phyloP scores from a whole-genome alignment of 2,888 invertebrate genomes.

The Caenorhabditis japonica region DNA sequence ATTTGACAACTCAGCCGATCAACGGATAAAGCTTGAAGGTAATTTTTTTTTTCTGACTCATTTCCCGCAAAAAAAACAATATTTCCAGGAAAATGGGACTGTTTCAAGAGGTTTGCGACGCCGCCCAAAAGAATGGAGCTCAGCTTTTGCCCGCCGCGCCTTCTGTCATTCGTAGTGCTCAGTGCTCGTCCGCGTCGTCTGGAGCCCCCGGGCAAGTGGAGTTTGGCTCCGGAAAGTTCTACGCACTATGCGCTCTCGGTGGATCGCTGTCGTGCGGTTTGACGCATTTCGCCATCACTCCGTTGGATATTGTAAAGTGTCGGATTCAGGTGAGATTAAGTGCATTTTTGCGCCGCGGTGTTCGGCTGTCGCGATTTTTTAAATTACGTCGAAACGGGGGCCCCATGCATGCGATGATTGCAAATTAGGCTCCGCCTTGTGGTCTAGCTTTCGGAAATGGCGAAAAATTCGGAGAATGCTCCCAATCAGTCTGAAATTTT shows the following conservation, averaged over 20 bases:
- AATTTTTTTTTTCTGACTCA: neutral
- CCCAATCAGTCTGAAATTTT: no score
- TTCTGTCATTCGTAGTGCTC: constrained; percentile 28
- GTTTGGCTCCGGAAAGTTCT: constrained; percentile 87
- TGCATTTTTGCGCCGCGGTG: neutral
- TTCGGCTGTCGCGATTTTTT: neutral
- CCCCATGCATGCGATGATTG: no score
- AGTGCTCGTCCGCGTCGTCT: constrained; percentile 11
- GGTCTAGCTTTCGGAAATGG: no score
- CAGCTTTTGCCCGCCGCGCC: constrained; percentile 23
- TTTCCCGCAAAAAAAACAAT: neutral
- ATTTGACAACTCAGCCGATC: constrained; percentile 2
- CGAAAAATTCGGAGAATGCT: no score
- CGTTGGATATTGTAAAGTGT: constrained; percentile 93
- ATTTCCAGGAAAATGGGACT: constrained; percentile 41
- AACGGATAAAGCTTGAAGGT: constrained; percentile 36
- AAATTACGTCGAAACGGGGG: no score
- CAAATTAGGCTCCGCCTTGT: no score
- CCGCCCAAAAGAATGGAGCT: constrained; percentile 37
- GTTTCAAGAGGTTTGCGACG: constrained; percentile 48
- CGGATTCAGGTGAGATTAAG: constrained; percentile 84
- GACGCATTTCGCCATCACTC: constrained; percentile 89
- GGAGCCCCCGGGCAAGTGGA: constrained; percentile 20
- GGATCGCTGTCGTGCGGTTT: constrained; percentile 87
- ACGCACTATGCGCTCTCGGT: constrained; percentile 90